These are phyloP conservation scores for Cyprinodon brontotheroides DNA, from an alignment of 2,113 vertebrate species.

Conservation along the genomic window DNA sequence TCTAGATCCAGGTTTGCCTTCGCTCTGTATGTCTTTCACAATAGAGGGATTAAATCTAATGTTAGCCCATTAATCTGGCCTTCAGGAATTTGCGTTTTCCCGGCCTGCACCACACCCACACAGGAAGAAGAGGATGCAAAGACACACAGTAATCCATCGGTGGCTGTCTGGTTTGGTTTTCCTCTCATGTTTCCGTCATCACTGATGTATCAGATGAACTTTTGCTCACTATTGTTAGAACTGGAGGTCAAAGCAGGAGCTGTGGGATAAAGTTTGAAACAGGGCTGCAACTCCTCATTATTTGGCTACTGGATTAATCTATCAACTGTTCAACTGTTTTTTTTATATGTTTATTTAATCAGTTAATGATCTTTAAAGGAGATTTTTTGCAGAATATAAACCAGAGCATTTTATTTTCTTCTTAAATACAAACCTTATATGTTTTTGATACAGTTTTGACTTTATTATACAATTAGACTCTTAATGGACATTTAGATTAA, in stretches of 20 bases:
- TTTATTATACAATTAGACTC: too few relatives aligned
- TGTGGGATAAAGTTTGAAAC: not conserved
- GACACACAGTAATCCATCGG: slow-evolving; percentile 12
- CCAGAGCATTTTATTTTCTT: too few relatives aligned
- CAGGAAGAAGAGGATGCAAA: slow-evolving; percentile 45
- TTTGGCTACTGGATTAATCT: too few relatives aligned
- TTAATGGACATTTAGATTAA: too few relatives aligned
- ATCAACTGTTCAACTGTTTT: too few relatives aligned
- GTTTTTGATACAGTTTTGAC: too few relatives aligned
- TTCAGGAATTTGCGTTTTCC: slow-evolving; percentile 56
- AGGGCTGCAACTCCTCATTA: not conserved
- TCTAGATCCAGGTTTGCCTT: slow-evolving; percentile 13
- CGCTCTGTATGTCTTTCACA: slow-evolving; percentile 49
- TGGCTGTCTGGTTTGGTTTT: slow-evolving; percentile 19
- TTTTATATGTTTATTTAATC: too few relatives aligned
- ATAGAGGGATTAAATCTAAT: slow-evolving; percentile 63
- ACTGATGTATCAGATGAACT: slow-evolving; percentile 40
- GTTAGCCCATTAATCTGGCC: slow-evolving; percentile 68
- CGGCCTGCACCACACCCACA: slow-evolving; percentile 25
- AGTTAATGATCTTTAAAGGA: too few relatives aligned
- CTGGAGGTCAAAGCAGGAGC: slow-evolving; percentile 28
- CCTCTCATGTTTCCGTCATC: slow-evolving; percentile 34
- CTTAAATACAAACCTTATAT: too few relatives aligned
- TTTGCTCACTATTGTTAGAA: slow-evolving; percentile 36
- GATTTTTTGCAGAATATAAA: too few relatives aligned